Evolutionary conservation across 2,888 invertebrate species (phyloP).

Genomic region (Lasioglossum lativentre): DNA sequence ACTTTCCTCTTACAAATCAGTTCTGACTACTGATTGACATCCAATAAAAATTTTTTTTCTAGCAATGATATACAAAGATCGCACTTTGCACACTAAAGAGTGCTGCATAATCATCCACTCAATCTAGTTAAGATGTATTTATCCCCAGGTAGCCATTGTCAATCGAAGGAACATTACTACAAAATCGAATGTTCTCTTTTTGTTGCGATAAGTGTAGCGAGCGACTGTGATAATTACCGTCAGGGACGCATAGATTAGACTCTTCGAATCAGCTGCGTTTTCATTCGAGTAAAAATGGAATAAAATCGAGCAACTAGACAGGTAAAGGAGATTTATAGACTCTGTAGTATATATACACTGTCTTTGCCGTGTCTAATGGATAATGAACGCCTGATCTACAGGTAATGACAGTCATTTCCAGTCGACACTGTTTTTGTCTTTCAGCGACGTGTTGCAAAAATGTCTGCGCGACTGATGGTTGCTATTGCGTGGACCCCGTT

Average conservation of each 20-base stretch:
- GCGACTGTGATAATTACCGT: not conserved
- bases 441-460: not conserved
- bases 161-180: not conserved
- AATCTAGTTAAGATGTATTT: not conserved
- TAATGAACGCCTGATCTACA: not conserved
- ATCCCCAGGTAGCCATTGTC: not conserved
- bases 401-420: slow-evolving; percentile 10
- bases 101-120: not conserved
- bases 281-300: not conserved
- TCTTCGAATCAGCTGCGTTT: not conserved
- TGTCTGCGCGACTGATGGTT: not conserved
- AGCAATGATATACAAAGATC: not conserved
- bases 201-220: not conserved
- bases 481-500: not conserved
- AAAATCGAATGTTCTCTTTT: not conserved
- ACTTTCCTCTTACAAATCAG: too few relatives aligned
- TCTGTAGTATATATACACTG: not conserved
- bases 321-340: not conserved
- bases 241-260: not conserved
- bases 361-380: slow-evolving; percentile 8
- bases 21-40: not conserved
- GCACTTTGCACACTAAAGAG: not conserved
- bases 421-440: not conserved
- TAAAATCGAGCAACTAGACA: slow-evolving; percentile 3
- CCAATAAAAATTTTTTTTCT: not conserved